Evolutionary conservation across 2,113 vertebrate genomes (phyloP).

Genomic region (Euleptes europaea): DNA sequence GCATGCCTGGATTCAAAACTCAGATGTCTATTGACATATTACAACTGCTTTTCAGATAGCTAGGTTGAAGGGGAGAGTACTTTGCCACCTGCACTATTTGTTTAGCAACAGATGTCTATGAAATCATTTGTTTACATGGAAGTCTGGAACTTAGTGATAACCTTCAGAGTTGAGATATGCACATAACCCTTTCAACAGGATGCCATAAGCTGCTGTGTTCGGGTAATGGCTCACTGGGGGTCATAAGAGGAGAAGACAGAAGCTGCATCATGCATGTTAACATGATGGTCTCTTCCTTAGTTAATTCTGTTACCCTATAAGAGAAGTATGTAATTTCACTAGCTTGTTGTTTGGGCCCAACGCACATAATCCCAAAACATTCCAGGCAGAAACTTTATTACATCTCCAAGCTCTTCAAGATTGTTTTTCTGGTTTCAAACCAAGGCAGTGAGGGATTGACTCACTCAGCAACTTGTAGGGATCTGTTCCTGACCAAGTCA

Average conservation of each 20-base stretch:
- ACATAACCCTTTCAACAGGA: not conserved
- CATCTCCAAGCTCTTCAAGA: no score
- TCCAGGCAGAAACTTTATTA: no score
- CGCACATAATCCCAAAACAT: no score
- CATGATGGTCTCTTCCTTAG: not conserved
- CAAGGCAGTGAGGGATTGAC: no score
- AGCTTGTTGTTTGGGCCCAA: no score
- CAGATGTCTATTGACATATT: not conserved
- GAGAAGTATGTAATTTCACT: no score
- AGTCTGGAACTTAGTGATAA: not conserved
- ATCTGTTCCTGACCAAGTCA: no score
- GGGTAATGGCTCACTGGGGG: not conserved
- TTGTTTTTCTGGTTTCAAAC: no score
- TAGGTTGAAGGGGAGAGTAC: not conserved
- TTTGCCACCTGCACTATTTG: not conserved
- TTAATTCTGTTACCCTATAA: not conserved
- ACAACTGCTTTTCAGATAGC: not conserved
- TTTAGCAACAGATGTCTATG: not conserved
- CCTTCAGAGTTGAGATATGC: not conserved
- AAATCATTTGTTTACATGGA: not conserved
- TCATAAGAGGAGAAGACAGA: not conserved
- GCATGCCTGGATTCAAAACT: not conserved
- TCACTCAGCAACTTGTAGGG: no score
- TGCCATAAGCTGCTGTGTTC: not conserved
- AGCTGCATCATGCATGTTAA: not conserved